Evolutionary conservation across 2,797 vertebrate species (phyloP), one percentile per base, ranked within the genome.

Genomic region (Sebastes jordani): DNA sequence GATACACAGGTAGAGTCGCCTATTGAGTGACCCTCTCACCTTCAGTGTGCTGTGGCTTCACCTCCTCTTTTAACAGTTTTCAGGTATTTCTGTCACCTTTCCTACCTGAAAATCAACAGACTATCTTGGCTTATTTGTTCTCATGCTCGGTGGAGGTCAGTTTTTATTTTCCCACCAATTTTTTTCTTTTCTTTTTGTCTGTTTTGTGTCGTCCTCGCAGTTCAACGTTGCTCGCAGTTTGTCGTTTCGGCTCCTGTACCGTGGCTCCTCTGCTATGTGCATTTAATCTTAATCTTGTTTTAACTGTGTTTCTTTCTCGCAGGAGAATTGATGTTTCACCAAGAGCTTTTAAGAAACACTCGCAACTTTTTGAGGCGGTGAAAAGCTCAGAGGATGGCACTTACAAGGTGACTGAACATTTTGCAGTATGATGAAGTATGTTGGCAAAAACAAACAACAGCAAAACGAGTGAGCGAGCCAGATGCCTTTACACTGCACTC

Each of bases 311-410:
- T 86, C 59, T 90, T 30, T 88, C 78, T 87, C 84, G 8, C 92
- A 99, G 99, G 97, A 97, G 97, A 97, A 99, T 99, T 96, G 99
- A 99, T 96, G 98, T 99, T 96, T 99, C 98, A 95, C 98, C 98
- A 92, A 99, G 99, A 97, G 97, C 97, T 95, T 99, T 99, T 97
- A 99, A 97, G 97, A 99, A 98, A 95, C 97, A 98, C 96, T 96
- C 97, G 94, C 97, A 98, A 92, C 95, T 97, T 94, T 98, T 98
- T 95, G 99, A 99, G 91, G 98, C 98, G 90, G 95, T 96, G 93
- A 99, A 99, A 97, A 97, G 95, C 91, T 95, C 98, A 94, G 96
- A 97, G 92, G 98, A 99, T 91, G 93, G 97, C 95, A 96, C 96
- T 96, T 97, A 97, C 95, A 99, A 99, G 99, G 99, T 99, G 97